These are phyloP conservation scores for Eledona agricola DNA, from an alignment of 2,888 invertebrate genomes.

Conservation along the genomic window DNA sequence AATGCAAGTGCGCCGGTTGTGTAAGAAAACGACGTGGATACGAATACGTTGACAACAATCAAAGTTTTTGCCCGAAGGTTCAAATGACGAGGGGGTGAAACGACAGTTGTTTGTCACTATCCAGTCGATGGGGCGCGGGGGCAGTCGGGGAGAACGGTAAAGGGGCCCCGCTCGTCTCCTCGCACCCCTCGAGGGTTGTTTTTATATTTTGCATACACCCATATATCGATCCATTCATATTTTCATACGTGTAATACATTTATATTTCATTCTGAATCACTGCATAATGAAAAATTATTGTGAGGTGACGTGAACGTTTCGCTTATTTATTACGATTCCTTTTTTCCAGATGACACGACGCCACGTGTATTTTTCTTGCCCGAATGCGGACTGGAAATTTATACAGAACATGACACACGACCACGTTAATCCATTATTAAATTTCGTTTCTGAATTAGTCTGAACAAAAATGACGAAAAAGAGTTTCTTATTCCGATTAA, in stretches of 20 bases:
- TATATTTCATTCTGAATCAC: constrained; percentile 53
- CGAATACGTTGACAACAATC: constrained; percentile 43
- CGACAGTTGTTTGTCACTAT: constrained; percentile 59
- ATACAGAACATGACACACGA: constrained; percentile 47
- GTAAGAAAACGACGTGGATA: constrained; percentile 1
- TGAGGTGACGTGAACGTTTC: constrained; percentile 51
- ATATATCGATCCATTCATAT: constrained; percentile 58
- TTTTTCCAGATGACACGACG: constrained; percentile 33
- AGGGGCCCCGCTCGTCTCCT: constrained; percentile 39
- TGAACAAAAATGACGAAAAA: constrained; percentile 50
- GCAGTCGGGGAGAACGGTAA: constrained; percentile 39
- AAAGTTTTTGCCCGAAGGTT: constrained; percentile 51
- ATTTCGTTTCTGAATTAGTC: constrained; percentile 52
- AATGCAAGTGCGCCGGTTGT: constrained; percentile 4
- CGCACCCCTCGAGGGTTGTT: constrained; percentile 53
- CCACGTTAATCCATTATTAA: constrained; percentile 54
- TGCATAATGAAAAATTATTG: constrained; percentile 54
- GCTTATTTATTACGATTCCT: constrained; percentile 49
- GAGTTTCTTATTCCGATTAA: constrained; percentile 43
- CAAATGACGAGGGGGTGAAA: constrained; percentile 50
- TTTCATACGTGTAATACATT: constrained; percentile 57
- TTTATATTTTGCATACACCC: constrained; percentile 58
- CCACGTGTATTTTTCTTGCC: constrained; percentile 42
- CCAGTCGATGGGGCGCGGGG: constrained; percentile 43
- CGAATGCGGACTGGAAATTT: constrained; percentile 46